Conservation (phyloP, 64 coral and sea anemone genomes). For the Astreopora myriophthalma region DNA sequence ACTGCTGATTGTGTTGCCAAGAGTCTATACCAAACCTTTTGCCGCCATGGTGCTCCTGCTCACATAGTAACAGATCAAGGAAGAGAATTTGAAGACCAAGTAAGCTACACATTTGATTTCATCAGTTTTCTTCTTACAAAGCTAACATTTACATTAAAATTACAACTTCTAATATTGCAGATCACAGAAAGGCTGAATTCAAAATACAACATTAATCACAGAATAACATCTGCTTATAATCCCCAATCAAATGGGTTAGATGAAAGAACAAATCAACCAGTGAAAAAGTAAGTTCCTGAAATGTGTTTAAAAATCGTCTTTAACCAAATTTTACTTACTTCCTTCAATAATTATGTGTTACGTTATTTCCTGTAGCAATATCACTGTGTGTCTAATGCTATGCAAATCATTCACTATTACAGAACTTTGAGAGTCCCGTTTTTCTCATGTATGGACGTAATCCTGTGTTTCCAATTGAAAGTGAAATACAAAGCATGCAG, state of each 20-base stretch:
- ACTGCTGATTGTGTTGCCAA: slow-evolving; percentile 30
- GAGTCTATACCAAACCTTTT: slow-evolving; percentile 27
- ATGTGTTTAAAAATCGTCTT: too few relatives aligned
- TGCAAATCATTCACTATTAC: too few relatives aligned
- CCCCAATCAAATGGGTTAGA: slow-evolving; percentile 61
- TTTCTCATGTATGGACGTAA: slow-evolving; percentile 55
- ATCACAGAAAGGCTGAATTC: background rate
- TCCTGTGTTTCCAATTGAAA: slow-evolving; percentile 46
- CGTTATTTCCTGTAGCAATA: too few relatives aligned
- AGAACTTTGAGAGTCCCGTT: slow-evolving; percentile 17
- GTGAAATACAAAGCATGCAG: slow-evolving; percentile 1
- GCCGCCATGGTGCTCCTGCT: slow-evolving; percentile 26
- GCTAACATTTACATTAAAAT: background rate
- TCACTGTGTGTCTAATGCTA: too few relatives aligned
- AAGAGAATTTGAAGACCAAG: slow-evolving; percentile 58
- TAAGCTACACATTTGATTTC: background rate
- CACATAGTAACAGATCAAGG: slow-evolving; percentile 46
- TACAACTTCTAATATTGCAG: background rate
- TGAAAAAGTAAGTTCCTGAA: slow-evolving; percentile 13
- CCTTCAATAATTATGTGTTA: too few relatives aligned
- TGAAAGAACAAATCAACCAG: slow-evolving; percentile 20
- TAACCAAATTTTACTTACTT: too few relatives aligned
- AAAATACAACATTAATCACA: slow-evolving; percentile 17
- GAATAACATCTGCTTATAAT: slow-evolving; percentile 58
- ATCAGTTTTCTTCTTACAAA: background rate